These are phyloP conservation scores for Tetrao urogallus DNA, from an alignment of 2,113 vertebrate species.

Conservation along the genomic window DNA sequence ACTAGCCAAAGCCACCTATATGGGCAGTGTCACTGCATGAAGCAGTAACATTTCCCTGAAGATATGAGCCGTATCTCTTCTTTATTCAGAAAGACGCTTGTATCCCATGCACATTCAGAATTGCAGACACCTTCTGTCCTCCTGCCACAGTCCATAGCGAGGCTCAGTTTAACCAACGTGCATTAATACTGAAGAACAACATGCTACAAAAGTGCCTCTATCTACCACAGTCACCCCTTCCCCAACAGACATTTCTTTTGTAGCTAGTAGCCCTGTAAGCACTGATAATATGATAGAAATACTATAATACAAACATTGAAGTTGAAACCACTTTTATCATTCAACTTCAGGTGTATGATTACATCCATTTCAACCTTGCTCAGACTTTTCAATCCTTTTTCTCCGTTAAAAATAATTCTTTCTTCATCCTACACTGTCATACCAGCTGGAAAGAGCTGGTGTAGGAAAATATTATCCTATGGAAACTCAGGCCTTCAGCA, in stretches of 20 bases:
- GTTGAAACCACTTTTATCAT: conserved; percentile 44
- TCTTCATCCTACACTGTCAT: not conserved
- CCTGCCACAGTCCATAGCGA: not conserved
- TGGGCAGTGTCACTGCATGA: not conserved
- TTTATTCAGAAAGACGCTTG: not conserved
- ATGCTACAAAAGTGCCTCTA: not conserved
- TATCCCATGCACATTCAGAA: not conserved
- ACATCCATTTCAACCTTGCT: conserved; percentile 25
- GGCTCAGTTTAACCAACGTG: not conserved
- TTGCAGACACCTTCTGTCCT: not conserved
- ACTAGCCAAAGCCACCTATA: not conserved
- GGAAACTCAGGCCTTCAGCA: conserved; percentile 26
- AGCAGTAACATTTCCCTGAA: not conserved
- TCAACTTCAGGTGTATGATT: conserved; percentile 35
- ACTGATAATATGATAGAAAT: conserved; percentile 50
- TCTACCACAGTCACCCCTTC: not conserved
- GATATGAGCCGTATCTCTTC: not conserved
- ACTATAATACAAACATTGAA: conserved; percentile 41
- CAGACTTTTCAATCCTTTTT: not conserved
- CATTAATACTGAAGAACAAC: not conserved
- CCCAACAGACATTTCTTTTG: conserved; percentile 6
- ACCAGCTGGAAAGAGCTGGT: conserved; percentile 13
- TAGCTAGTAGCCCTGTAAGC: not conserved
- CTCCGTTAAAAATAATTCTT: not conserved
- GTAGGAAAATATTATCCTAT: conserved; percentile 8